Conservation (phyloP, 2,888 invertebrate species). For the Dyspetes luteomarginatus region DNA sequence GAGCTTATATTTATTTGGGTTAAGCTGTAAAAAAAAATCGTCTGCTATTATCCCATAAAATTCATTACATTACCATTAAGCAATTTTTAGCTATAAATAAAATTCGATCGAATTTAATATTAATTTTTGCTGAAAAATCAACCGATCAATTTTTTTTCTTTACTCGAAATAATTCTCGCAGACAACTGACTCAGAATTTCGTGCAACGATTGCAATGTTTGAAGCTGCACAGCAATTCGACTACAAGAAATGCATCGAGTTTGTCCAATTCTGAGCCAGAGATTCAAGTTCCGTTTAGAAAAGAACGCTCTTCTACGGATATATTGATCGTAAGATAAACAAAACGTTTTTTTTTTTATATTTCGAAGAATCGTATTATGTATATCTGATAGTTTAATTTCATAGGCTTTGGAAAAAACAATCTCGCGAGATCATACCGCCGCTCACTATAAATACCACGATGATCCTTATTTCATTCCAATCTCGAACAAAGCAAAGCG, state of each 20-base stretch:
- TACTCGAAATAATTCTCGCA: neutral
- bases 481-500: conserved; percentile 88
- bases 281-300: conserved; percentile 88
- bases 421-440: conserved; percentile 92
- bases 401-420: conserved; percentile 89
- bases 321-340: conserved; percentile 86
- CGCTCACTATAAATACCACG: conserved; percentile 95
- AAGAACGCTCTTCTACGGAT: conserved; percentile 92
- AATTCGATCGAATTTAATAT: neutral
- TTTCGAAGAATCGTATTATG: neutral
- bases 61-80: neutral
- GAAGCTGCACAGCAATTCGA: conserved; percentile 12
- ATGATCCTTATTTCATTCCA: conserved; percentile 95
- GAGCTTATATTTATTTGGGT: neutral
- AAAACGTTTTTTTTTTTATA: neutral
- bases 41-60: conserved; percentile 32
- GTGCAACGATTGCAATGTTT: conserved; percentile 38
- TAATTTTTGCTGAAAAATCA: neutral
- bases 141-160: neutral
- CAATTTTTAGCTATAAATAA: neutral
- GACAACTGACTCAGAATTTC: conserved; percentile 43
- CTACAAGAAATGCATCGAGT: conserved; percentile 22
- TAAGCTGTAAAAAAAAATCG: conserved; percentile 7
- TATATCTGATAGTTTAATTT: neutral
- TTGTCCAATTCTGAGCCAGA: conserved; percentile 62